These are phyloP conservation scores for Tenthredo mesomela DNA, from an alignment of 2,888 invertebrate genomes.

Conservation along the genomic window DNA sequence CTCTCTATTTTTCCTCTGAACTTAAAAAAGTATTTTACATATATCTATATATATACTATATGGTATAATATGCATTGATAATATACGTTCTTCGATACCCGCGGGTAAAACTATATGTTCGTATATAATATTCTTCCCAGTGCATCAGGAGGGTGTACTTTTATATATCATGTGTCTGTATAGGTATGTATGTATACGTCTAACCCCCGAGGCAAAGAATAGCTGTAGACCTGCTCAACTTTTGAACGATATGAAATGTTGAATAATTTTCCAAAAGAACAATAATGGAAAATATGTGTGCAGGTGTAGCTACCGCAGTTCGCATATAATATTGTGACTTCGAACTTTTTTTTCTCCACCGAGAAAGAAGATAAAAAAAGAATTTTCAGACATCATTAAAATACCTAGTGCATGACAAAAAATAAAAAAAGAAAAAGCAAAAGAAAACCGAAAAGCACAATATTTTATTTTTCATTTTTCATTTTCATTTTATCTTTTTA, in stretches of 20 bases:
- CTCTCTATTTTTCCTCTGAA: too few relatives aligned
- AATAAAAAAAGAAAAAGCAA: too few relatives aligned
- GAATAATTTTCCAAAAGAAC: background rate
- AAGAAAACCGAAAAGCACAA: background rate
- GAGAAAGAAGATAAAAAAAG: background rate
- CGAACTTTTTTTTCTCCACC: background rate
- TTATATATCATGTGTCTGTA: background rate
- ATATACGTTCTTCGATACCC: constrained; percentile 13
- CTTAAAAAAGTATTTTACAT: background rate
- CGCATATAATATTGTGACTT: background rate
- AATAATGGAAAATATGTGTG: background rate
- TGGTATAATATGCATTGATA: constrained; percentile 43
- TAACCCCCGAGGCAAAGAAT: background rate
- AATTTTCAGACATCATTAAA: background rate
- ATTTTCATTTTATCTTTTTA: background rate
- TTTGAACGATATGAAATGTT: background rate
- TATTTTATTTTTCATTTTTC: background rate
- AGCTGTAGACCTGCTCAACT: background rate
- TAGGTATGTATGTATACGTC: background rate
- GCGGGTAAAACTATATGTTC: background rate
- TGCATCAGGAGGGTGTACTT: background rate
- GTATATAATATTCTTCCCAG: constrained; percentile 39
- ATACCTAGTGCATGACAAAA: background rate
- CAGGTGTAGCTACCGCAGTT: background rate
- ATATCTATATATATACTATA: background rate